Percentiles rank a stretch among this genome's conserved stretches.
Evolutionary conservation across 1,140 invertebrate genomes (phyloP).

Genomic region (Oreohelix idahoensis): DNA sequence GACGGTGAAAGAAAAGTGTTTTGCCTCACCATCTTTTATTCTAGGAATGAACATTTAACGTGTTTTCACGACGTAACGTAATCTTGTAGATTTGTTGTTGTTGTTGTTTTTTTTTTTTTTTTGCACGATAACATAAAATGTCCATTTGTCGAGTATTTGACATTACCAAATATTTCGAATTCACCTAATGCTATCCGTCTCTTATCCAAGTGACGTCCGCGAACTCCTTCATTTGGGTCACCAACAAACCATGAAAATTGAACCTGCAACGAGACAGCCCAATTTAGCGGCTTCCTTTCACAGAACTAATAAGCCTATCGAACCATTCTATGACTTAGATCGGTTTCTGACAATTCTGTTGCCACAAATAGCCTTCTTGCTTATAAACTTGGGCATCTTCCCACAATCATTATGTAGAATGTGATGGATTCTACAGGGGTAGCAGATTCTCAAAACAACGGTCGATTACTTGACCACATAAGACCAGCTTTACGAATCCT

Average conservation of each 20-base stretch:
- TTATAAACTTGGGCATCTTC: background rate
- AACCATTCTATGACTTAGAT: slow-evolving; percentile 5
- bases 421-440: background rate
- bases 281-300: background rate
- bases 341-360: background rate
- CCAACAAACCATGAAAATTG: slow-evolving; percentile 1
- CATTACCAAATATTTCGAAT: too few relatives aligned
- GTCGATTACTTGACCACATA: background rate
- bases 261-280: slow-evolving; percentile 7
- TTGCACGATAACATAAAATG: too few relatives aligned
- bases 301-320: background rate
- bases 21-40: too few relatives aligned
- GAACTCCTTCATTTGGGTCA: background rate
- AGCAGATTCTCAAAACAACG: background rate
- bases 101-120: too few relatives aligned
- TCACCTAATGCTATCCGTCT: too few relatives aligned
- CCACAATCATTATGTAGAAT: background rate
- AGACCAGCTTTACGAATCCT: too few relatives aligned
- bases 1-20: too few relatives aligned
- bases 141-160: too few relatives aligned
- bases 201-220: background rate
- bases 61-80: too few relatives aligned
- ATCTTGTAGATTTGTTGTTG: too few relatives aligned
- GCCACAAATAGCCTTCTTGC: background rate
- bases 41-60: too few relatives aligned